Percentiles rank a stretch among this genome's conserved stretches.
phyloP scores from a whole-genome alignment of 2,797 vertebrate genomes.

The Brachymystax lenok region DNA sequence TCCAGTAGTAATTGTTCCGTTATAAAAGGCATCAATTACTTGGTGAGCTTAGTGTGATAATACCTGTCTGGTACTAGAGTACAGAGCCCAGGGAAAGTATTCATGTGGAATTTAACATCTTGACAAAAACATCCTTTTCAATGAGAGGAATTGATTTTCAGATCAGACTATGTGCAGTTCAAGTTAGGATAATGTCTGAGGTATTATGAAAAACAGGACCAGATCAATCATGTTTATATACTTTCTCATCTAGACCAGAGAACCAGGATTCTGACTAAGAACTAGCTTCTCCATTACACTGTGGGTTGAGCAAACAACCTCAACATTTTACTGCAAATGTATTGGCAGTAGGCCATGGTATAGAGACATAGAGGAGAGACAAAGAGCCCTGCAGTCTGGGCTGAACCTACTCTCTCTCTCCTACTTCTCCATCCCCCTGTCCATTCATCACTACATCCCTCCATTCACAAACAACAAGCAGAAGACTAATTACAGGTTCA shows the following conservation, averaged over 20 bases:
- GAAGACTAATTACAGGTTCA: conserved; percentile 55
- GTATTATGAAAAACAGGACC: background rate
- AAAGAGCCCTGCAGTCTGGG: conserved; percentile 17
- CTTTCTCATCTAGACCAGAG: background rate
- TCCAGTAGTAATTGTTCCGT: conserved; percentile 21
- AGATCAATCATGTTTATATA: background rate
- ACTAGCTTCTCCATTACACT: background rate
- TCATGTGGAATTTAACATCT: background rate
- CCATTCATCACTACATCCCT: background rate
- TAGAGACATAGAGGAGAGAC: background rate
- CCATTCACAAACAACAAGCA: conserved; percentile 36
- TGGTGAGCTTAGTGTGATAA: background rate
- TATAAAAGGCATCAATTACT: conserved; percentile 19
- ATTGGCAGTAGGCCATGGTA: background rate
- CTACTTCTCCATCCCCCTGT: background rate
- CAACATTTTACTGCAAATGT: background rate
- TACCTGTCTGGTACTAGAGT: conserved; percentile 12
- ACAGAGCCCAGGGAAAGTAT: conserved; percentile 4
- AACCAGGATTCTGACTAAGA: background rate
- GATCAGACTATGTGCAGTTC: background rate
- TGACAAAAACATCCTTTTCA: conserved; percentile 4
- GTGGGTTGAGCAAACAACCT: background rate
- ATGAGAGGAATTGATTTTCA: conserved; percentile 8
- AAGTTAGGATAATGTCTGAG: background rate
- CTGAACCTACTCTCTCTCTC: conserved; percentile 32